Percentiles rank a stretch among this genome's conserved stretches.
Evolutionary conservation across 2,888 invertebrate genomes (phyloP).

Genomic region (Epistrophe eligans): DNA sequence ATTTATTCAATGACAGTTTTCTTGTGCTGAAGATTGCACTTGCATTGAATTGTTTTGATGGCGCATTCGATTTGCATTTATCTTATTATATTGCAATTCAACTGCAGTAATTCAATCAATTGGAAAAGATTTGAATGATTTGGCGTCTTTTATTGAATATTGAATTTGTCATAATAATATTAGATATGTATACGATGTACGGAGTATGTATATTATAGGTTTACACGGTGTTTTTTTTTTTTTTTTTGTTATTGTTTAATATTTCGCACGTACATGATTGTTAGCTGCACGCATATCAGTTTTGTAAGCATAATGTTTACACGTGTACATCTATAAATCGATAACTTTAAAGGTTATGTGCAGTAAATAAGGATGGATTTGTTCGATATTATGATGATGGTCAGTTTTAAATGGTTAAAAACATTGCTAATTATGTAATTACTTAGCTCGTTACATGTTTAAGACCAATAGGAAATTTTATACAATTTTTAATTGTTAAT

Average conservation of each 20-base stretch:
- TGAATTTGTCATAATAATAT: conserved; percentile 23
- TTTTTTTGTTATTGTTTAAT: background rate
- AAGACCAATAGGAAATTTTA: too few relatives aligned
- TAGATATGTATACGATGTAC: too few relatives aligned
- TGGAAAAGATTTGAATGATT: conserved; percentile 24
- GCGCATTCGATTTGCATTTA: conserved; percentile 34
- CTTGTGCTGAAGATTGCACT: conserved; percentile 25
- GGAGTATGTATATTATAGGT: background rate
- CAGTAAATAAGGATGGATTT: too few relatives aligned
- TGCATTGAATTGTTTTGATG: conserved; percentile 13
- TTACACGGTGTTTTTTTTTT: conserved; percentile 4
- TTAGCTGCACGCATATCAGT: conserved; percentile 27
- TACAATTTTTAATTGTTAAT: too few relatives aligned
- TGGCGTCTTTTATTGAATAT: conserved; percentile 22
- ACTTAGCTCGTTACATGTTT: too few relatives aligned
- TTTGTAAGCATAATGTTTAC: conserved; percentile 2
- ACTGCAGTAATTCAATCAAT: conserved; percentile 18
- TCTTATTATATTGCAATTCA: conserved; percentile 31
- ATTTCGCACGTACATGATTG: conserved; percentile 5
- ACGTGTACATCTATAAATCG: background rate
- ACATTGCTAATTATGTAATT: too few relatives aligned
- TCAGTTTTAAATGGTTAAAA: too few relatives aligned
- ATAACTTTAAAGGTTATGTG: background rate
- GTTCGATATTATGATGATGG: too few relatives aligned
- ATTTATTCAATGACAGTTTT: conserved; percentile 40